Evolutionary conservation across 2,797 vertebrate species (phyloP).

Genomic region (Muscicapa striata): DNA sequence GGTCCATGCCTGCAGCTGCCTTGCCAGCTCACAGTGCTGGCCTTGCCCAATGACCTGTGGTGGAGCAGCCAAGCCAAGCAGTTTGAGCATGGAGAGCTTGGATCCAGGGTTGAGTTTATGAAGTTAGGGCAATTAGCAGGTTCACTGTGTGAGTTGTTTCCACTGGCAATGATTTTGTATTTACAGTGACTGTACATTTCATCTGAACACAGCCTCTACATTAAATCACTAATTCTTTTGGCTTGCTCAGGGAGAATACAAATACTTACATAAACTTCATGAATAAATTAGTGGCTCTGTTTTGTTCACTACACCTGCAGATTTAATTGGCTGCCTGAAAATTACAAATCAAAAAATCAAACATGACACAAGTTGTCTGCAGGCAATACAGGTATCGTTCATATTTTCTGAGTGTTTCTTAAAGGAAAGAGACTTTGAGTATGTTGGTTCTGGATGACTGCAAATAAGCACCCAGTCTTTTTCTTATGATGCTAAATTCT

Average conservation of each 20-base stretch:
- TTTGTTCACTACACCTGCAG: not conserved
- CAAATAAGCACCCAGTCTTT: not conserved
- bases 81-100: not conserved
- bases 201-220: conserved; percentile 1
- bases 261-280: conserved; percentile 14
- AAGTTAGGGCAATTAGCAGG: conserved; percentile 10
- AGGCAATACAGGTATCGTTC: not conserved
- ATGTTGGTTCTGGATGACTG: fast-evolving
- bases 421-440: not conserved
- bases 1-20: not conserved
- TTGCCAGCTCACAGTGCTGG: not conserved
- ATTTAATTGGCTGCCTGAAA: not conserved
- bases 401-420: not conserved
- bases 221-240: conserved; percentile 36
- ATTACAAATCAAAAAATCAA: not conserved
- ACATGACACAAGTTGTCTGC: not conserved
- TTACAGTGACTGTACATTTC: not conserved
- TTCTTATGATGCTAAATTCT: not conserved
- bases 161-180: conserved; percentile 45
- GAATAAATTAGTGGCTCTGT: not conserved
- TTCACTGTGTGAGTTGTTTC: conserved; percentile 44
- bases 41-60: not conserved
- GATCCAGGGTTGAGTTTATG: not conserved
- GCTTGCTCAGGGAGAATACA: not conserved
- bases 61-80: not conserved